Evolutionary conservation across 2,113 vertebrate genomes (phyloP).

Genomic region (Xiphophorus maculatus): DNA sequence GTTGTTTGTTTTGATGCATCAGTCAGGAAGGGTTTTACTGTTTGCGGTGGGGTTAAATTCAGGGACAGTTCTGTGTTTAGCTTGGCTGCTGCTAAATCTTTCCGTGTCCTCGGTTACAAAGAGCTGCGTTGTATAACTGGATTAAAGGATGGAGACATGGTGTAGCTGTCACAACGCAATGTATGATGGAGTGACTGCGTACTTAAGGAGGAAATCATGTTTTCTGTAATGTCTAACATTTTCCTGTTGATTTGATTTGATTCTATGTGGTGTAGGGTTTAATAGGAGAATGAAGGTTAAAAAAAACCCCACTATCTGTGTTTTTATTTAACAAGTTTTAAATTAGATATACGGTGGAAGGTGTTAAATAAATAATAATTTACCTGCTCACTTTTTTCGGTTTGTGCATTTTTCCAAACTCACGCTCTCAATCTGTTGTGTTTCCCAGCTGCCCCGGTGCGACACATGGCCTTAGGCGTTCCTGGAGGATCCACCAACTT

Average conservation of each 20-base stretch:
- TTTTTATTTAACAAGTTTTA: neutral
- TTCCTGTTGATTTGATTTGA: neutral
- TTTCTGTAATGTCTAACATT: neutral
- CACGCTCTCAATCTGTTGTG: neutral
- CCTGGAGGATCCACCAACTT: slow-evolving; percentile 82
- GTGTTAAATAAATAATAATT: no score
- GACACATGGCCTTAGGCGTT: slow-evolving; percentile 84
- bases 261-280: neutral
- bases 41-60: slow-evolving; percentile 32
- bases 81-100: slow-evolving; percentile 55
- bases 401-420: neutral
- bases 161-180: slow-evolving; percentile 2
- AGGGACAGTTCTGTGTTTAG: slow-evolving; percentile 43
- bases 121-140: slow-evolving; percentile 56
- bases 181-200: neutral
- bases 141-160: slow-evolving; percentile 58
- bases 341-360: neutral
- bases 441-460: slow-evolving; percentile 76
- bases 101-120: slow-evolving; percentile 47
- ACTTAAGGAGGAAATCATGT: neutral
- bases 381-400: neutral
- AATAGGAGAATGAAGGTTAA: neutral
- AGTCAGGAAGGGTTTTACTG: slow-evolving; percentile 29
- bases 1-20: slow-evolving; percentile 20
- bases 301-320: neutral